Evolutionary conservation across 1,140 invertebrate genomes (phyloP).

Genomic region (Leptonema lineaticorne): DNA sequence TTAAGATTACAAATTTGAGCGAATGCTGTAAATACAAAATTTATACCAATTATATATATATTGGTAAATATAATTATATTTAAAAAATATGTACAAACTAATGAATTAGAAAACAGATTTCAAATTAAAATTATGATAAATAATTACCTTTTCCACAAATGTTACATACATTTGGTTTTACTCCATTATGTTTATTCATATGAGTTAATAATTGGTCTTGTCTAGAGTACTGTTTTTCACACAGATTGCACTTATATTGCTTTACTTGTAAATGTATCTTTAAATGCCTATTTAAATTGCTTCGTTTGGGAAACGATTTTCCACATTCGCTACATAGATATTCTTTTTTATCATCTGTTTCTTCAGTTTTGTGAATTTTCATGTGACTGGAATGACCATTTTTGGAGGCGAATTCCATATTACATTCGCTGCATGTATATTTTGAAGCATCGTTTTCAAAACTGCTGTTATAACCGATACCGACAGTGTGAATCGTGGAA

Average conservation of each 20-base stretch:
- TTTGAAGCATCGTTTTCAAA: not conserved
- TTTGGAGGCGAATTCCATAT: constrained; percentile 43
- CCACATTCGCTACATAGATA: constrained; percentile 46
- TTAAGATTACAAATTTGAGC: constrained; percentile 49
- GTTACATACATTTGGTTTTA: constrained; percentile 60
- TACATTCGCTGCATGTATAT: constrained; percentile 45
- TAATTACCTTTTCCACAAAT: constrained; percentile 59
- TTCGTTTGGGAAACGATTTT: constrained; percentile 46
- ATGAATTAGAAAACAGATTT: too few relatives aligned
- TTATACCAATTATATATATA: not conserved
- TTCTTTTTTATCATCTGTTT: constrained; percentile 30
- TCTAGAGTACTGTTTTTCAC: constrained; percentile 55
- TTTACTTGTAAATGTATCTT: constrained; percentile 45
- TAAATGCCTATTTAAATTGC: constrained; percentile 47
- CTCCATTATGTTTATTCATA: constrained; percentile 57
- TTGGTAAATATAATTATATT: not conserved
- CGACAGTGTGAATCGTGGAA: constrained; percentile 20
- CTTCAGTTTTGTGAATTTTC: constrained; percentile 41
- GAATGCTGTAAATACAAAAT: constrained; percentile 39
- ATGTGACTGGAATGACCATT: constrained; percentile 44
- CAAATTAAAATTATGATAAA: too few relatives aligned
- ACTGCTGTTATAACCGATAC: not conserved
- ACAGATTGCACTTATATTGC: constrained; percentile 48
- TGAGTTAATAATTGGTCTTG: constrained; percentile 58
- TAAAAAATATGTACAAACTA: too few relatives aligned